These are phyloP conservation scores for Bradysia coprophila DNA, from an alignment of 1,140 invertebrate species.

Conservation along the genomic window DNA sequence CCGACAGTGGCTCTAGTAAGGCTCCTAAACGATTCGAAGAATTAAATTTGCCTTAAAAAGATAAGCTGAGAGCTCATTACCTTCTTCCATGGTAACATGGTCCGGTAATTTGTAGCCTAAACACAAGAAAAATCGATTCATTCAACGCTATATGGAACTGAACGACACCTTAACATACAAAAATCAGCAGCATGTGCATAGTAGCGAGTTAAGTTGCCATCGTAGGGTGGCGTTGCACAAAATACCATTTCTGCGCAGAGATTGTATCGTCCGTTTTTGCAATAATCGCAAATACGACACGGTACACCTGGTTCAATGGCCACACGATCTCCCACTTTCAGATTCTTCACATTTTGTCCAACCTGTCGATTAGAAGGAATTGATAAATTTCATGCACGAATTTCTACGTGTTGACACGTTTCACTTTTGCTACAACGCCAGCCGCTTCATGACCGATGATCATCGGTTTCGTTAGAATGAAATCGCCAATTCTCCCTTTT, in stretches of 20 bases:
- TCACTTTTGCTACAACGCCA: constrained; percentile 45
- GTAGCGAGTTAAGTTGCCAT: constrained; percentile 71
- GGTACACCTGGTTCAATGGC: constrained; percentile 86
- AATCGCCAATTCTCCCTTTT: constrained; percentile 63
- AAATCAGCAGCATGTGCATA: constrained; percentile 86
- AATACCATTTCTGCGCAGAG: constrained; percentile 72
- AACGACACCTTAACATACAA: too few species aligned
- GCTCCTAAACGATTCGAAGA: too few species aligned
- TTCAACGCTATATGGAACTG: too few species aligned
- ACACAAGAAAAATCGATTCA: too few species aligned
- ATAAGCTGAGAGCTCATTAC: too few species aligned
- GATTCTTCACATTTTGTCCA: constrained; percentile 54
- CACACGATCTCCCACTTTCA: constrained; percentile 72
- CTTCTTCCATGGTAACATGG: constrained; percentile 78
- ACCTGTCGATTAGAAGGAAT: constrained; percentile 54
- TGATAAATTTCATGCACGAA: too few species aligned
- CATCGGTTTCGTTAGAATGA: constrained; percentile 67
- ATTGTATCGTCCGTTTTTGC: constrained; percentile 78
- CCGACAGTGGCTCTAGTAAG: constrained; percentile 77
- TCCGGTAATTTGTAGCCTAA: constrained; percentile 84
- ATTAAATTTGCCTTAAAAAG: too few species aligned
- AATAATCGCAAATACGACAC: constrained; percentile 67
- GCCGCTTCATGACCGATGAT: constrained; percentile 79
- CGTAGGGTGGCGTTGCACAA: constrained; percentile 74
- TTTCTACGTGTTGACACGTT: constrained; percentile 30